A percentile compares a stretch with the other conserved stretches of the same genome.
Evolutionary conservation across 1,140 invertebrate species (phyloP).

Genomic region (Lepidurus packardi): DNA sequence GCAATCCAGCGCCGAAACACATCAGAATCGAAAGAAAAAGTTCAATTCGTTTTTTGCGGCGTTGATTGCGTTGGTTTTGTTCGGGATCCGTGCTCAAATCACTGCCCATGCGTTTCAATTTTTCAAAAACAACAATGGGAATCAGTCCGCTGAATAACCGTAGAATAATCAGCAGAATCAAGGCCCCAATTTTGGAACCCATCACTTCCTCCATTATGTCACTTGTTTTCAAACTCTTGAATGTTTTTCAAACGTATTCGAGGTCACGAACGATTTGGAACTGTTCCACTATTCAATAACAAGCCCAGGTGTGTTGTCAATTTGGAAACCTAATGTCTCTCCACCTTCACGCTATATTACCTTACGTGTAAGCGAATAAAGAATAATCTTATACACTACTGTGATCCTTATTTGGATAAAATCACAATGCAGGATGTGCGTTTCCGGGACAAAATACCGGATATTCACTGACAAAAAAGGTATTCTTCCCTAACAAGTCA

Average conservation of each 20-base stretch:
- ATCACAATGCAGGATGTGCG: neutral
- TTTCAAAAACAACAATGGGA: conserved; percentile 40
- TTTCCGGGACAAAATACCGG: neutral
- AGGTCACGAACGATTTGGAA: conserved; percentile 3
- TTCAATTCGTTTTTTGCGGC: conserved; percentile 35
- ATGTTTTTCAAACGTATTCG: neutral
- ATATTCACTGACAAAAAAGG: neutral
- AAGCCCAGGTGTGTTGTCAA: neutral
- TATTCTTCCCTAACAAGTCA: neutral
- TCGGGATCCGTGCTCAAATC: conserved; percentile 32
- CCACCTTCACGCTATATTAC: neutral
- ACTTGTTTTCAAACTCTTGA: too few relatives aligned
- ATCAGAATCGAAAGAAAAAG: conserved; percentile 44
- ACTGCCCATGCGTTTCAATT: conserved; percentile 20
- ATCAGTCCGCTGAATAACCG: conserved; percentile 42
- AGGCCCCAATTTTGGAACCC: conserved; percentile 38
- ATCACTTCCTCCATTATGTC: conserved; percentile 14
- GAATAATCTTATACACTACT: neutral
- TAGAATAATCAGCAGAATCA: conserved; percentile 39
- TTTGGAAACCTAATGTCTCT: neutral
- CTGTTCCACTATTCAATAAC: neutral
- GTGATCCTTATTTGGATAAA: neutral
- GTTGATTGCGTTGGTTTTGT: conserved; percentile 34
- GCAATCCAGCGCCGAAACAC: conserved; percentile 53
- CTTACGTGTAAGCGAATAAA: neutral